phyloP scores from a whole-genome alignment of 2,797 vertebrate genomes.

The Macropodus opercularis region DNA sequence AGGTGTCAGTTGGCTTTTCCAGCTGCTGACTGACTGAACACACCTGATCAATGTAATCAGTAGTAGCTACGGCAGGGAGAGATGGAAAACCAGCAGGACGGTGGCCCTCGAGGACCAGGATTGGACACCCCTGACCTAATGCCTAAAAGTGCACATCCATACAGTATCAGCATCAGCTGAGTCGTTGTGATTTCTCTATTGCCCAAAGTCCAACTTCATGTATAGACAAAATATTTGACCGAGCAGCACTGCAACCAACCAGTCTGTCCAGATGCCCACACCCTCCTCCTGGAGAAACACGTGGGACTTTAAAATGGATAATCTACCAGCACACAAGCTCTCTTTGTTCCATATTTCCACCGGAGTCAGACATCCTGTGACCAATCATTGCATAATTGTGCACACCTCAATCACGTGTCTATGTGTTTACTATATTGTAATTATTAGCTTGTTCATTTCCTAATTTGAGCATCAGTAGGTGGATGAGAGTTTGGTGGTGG shows the following conservation, averaged over 20 bases:
- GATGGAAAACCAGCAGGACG: no score
- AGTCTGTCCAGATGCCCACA: no score
- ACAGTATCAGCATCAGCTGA: conserved; percentile 11
- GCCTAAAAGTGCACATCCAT: conserved; percentile 14
- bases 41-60: no score
- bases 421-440: conserved; percentile 6
- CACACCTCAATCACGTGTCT: conserved; percentile 2
- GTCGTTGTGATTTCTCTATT: conserved; percentile 3
- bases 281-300: conserved; percentile 30
- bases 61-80: no score
- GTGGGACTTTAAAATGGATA: conserved; percentile 61
- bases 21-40: no score
- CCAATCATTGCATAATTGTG: conserved; percentile 54
- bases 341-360: conserved; percentile 59
- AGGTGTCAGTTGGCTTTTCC: no score
- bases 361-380: conserved; percentile 48
- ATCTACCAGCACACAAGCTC: conserved; percentile 65
- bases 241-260: conserved; percentile 52
- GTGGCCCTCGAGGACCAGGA: no score
- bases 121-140: no score
- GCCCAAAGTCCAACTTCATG: conserved; percentile 17
- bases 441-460: background rate
- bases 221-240: no score
- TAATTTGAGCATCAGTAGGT: background rate
- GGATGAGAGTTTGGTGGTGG: conserved; percentile 1